Evolutionary conservation across 2,797 vertebrate genomes (phyloP).

Genomic region (Sarcoramphus papa): DNA sequence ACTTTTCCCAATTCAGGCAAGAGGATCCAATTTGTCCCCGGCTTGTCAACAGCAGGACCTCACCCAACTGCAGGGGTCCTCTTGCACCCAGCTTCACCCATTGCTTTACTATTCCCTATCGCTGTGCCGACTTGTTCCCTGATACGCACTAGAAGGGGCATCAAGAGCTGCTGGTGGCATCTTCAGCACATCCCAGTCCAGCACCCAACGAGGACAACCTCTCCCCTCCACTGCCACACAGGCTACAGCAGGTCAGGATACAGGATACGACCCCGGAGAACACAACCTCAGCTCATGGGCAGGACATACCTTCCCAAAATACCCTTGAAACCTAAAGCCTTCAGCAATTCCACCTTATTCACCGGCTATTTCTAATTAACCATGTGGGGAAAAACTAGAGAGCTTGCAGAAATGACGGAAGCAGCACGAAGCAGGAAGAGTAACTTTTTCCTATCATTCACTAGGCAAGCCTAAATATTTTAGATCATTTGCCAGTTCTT

Average conservation of each 20-base stretch:
- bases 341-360: neutral
- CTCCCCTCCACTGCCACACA: neutral
- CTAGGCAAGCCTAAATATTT: neutral
- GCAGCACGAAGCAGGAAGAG: neutral
- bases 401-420: neutral
- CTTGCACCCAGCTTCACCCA: neutral
- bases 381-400: neutral
- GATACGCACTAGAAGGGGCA: neutral
- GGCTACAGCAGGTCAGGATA: neutral
- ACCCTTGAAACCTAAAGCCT: neutral
- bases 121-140: neutral
- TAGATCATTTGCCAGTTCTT: neutral
- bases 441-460: neutral
- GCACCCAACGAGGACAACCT: neutral
- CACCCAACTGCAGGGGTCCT: neutral
- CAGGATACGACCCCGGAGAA: fast-evolving
- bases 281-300: neutral
- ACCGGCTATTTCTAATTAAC: neutral
- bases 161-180: neutral
- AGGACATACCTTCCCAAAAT: neutral
- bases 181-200: neutral
- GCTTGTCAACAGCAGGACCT: neutral
- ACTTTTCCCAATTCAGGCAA: neutral
- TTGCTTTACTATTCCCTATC: neutral
- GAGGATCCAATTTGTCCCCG: neutral